These are phyloP conservation scores for Epinephelus fuscoguttatus DNA, from an alignment of 2,113 vertebrate species.

Conservation along the genomic window DNA sequence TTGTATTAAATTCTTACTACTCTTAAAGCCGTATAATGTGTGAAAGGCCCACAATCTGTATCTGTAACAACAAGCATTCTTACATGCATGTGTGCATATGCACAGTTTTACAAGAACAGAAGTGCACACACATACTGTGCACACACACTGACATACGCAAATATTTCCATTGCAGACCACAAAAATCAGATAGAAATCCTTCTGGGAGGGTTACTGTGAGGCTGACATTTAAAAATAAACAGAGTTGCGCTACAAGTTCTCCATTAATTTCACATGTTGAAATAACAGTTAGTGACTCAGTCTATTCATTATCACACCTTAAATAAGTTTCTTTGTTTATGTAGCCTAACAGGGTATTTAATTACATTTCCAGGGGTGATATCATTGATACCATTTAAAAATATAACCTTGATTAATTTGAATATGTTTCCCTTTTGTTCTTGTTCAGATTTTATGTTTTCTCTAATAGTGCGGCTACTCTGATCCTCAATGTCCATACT, in stretches of 20 bases:
- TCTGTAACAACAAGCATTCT: neutral
- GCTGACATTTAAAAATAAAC: constrained; percentile 48
- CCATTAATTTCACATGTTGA: constrained; percentile 3
- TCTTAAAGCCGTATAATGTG: neutral
- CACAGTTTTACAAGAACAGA: neutral
- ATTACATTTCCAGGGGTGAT: neutral
- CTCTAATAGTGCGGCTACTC: neutral
- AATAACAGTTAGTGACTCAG: neutral
- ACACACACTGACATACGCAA: neutral
- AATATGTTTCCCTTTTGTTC: neutral
- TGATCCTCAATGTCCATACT: no score
- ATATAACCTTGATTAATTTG: neutral
- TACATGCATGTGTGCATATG: neutral
- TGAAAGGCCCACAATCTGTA: neutral
- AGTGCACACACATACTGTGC: neutral
- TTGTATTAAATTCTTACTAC: neutral
- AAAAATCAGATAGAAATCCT: constrained; percentile 48
- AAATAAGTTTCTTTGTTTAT: neutral
- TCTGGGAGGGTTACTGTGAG: constrained; percentile 11
- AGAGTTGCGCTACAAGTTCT: neutral
- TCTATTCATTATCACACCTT: neutral
- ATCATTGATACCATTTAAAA: neutral
- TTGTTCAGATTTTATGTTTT: neutral
- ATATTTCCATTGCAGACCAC: constrained; percentile 28
- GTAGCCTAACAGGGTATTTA: neutral